Conservation (phyloP, 2,797 vertebrate genomes). For the Oceanodroma leucorhoa region DNA sequence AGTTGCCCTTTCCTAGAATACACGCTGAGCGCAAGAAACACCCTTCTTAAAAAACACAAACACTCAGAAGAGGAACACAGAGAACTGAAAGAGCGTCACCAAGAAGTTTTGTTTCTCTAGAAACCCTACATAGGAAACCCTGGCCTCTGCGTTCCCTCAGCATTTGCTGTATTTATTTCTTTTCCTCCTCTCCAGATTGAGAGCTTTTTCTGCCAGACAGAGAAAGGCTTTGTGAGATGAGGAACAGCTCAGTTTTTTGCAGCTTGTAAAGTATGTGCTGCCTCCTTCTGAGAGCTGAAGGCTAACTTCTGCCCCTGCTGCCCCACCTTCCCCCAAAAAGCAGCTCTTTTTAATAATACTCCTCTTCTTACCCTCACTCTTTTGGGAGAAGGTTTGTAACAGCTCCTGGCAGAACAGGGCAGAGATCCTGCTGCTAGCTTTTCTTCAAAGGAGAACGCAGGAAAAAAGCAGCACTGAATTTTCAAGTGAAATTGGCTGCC, state of each 20-base stretch:
- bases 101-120: slow-evolving; percentile 44
- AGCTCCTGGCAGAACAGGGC: neutral
- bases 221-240: slow-evolving; percentile 53
- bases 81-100: slow-evolving; percentile 36
- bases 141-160: neutral
- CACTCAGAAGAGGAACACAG: slow-evolving; percentile 1
- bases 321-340: neutral
- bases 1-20: slow-evolving; percentile 23
- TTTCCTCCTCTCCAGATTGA: slow-evolving; percentile 30
- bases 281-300: slow-evolving; percentile 28
- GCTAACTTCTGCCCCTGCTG: neutral
- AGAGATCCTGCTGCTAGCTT: neutral
- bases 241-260: neutral
- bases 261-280: slow-evolving; percentile 19
- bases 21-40: neutral
- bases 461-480: neutral
- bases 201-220: slow-evolving; percentile 35
- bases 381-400: neutral
- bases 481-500: neutral
- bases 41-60: slow-evolving; percentile 42
- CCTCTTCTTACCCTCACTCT: neutral
- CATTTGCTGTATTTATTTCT: slow-evolving; percentile 60
- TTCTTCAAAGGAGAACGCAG: neutral
- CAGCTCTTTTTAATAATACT: neutral
- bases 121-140: slow-evolving; percentile 7